A percentile compares a stretch with the other conserved stretches of the same genome.
phyloP scores from a whole-genome alignment of 2,888 invertebrate species.

The Agrotis puta region DNA sequence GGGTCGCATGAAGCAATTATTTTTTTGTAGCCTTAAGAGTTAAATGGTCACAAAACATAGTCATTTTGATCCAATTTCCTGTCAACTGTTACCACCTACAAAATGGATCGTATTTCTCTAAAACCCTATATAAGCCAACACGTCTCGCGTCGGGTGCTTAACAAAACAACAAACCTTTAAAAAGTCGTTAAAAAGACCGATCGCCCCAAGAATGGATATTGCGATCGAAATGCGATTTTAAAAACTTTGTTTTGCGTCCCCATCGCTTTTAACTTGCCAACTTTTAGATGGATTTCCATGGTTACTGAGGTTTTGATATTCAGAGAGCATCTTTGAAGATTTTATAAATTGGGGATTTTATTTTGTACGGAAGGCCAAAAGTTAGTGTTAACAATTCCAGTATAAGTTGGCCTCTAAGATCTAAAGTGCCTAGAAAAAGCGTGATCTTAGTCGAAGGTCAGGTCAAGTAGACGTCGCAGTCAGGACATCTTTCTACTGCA shows the following conservation, averaged over 20 bases:
- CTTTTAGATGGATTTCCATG: slow-evolving; percentile 21
- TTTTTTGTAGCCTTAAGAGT: too few relatives aligned
- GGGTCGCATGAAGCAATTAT: too few relatives aligned
- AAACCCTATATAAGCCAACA: slow-evolving; percentile 21
- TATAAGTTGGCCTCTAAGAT: neutral
- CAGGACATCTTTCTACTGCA: too few relatives aligned
- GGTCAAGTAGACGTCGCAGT: too few relatives aligned
- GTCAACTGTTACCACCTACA: slow-evolving; percentile 11
- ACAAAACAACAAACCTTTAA: slow-evolving; percentile 34
- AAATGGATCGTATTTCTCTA: slow-evolving; percentile 36
- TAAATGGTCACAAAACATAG: neutral
- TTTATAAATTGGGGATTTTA: neutral
- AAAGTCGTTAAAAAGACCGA: slow-evolving; percentile 41
- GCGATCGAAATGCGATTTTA: slow-evolving; percentile 24
- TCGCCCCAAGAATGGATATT: slow-evolving; percentile 32
- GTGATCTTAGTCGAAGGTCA: too few relatives aligned
- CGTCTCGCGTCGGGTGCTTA: slow-evolving; percentile 26
- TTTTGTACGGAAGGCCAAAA: neutral
- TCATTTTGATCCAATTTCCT: slow-evolving; percentile 23
- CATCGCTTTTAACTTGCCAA: slow-evolving; percentile 29
- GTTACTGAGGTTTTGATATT: slow-evolving; percentile 14
- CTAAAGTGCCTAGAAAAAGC: too few relatives aligned
- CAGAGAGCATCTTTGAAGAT: neutral
- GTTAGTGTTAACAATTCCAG: neutral
- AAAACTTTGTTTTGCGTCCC: slow-evolving; percentile 35